Evolutionary conservation across 1,140 invertebrate species (phyloP), one percentile per base, ranked within the genome.

Genomic region (Caenorhabditis latens): DNA sequence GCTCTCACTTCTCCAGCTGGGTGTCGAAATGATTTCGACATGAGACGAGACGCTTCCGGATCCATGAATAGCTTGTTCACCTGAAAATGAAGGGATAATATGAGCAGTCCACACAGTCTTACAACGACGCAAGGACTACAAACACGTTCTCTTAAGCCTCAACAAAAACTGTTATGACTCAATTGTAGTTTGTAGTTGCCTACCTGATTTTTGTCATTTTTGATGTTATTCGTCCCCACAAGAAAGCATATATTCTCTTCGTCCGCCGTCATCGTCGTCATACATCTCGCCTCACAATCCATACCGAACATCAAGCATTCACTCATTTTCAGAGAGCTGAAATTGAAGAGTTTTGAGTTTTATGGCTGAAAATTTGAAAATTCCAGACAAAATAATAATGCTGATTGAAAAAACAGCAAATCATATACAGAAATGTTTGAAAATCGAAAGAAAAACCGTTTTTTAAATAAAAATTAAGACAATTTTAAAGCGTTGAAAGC

Each of bases 271-370:
- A 83, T 48, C 13, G 83, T 43, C 8, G 83, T 61, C 65, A 88
- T 43, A 40, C 61, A 84, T 61, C 87, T 67, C 16, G 87, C 58
- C 67, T 88, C 87, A 24, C 87, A 65, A 63, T 88, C 87, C 65
- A 88, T 50, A 19, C 87, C 87, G 57, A 84, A 88, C 87, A 88
- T 88, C 46, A 88, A 43, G n/a, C 83, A 84, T 85, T 88, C 83
- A 9, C 83, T 63, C 87, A 88, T 88, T 58, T 58, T 58, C 5
- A 11, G 4, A 21, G 21, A n/a, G 21, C 16, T 58, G 57, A 21
- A 58, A 58, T n/a, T 21, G 19, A 58, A 58, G 8, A 13, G 9
- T 53, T 53, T 53, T 53, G 50, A 13, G 16, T 2, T 53, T 53
- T 21, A 21, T 21, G 11, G 21, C 16, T 58, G 57, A 58, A 58